Evolutionary conservation across 2,888 invertebrate genomes (phyloP), one percentile per base, ranked within the genome.

Genomic region (Tetanocera ferruginea): DNA sequence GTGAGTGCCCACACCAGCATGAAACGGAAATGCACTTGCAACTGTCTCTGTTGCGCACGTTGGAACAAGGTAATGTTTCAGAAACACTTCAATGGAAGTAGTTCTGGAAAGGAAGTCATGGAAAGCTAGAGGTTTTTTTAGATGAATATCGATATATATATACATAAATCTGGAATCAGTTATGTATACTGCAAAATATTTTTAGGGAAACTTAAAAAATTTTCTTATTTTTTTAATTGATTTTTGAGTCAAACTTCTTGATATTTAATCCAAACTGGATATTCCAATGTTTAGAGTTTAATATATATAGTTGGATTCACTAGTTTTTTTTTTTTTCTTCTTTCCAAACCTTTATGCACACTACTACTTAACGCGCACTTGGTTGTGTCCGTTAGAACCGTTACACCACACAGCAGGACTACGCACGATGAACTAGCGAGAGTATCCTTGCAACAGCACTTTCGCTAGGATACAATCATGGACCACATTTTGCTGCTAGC

Each of bases 371-470:
- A 43, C 43, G 43, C n/a, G 19, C 55, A 9, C 19, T 23, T 34
- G 14, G 23, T 25, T 52, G 34, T 37, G 23, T 80, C 80, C 83
- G 80, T 76, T 80, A 81, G 70, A 52, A 80, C 81, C 80, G 82
- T 80, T 81, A 84, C 83, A 85, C 84, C 84, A 84, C 85, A 85
- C 86, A 83, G 88, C 87, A 87, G 88, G 88, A 88, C 88, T 85
- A 87, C 86, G 86, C 86, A 86, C 87, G 87, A 88, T 88, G 86
- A 85, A 89, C 88, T 88, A 88, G 86, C 84, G 82, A 82, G 81
- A 81, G 82, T 83, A 83, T 85, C 86, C 83, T 43, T 83, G 83
- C 83, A 81, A 84, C 83, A 43, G 62, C 62, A 62, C 75, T 55
- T 83, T 81, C 82, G 82, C 81, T 80, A 82, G 82, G 83, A 84